Percentiles rank a stretch among this genome's conserved stretches.
These are phyloP conservation scores for Drosophila pseudotalamancana DNA, from an alignment of 2,888 invertebrate species.

Conservation along the genomic window DNA sequence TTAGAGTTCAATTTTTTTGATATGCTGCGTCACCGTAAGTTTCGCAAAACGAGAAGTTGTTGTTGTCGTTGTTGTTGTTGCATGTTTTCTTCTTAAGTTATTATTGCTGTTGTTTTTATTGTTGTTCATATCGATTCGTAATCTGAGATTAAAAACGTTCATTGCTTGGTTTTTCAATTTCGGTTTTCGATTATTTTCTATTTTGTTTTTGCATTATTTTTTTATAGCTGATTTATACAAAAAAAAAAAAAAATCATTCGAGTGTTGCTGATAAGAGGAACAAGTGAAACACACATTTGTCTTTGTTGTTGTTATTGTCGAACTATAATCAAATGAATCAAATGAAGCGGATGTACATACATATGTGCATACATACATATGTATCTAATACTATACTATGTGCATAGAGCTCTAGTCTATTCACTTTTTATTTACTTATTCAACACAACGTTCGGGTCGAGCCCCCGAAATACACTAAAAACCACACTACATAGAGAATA, in stretches of 20 bases:
- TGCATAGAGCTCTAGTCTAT: constrained; percentile 4
- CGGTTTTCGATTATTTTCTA: constrained; percentile 16
- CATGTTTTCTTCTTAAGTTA: constrained; percentile 16
- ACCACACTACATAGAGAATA: constrained; percentile 14
- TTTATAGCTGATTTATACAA: constrained; percentile 28
- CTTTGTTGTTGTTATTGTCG: constrained; percentile 4
- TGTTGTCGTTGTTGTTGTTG: constrained; percentile 21
- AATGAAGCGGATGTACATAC: constrained; percentile 8
- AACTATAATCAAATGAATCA: not conserved
- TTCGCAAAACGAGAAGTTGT: constrained; percentile 37
- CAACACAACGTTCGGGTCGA: constrained; percentile 35
- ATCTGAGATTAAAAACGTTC: constrained; percentile 63
- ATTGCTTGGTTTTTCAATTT: constrained; percentile 39
- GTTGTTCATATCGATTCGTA: constrained; percentile 39
- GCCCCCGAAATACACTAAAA: constrained; percentile 43
- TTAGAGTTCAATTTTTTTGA: constrained; percentile 62
- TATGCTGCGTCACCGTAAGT: constrained; percentile 66
- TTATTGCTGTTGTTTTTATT: constrained; percentile 36
- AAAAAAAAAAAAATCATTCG: constrained; percentile 7
- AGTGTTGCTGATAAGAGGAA: constrained; percentile 26
- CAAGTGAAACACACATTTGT: constrained; percentile 14
- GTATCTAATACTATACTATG: constrained; percentile 21
- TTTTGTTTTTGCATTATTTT: constrained; percentile 13
- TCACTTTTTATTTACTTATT: constrained; percentile 34
- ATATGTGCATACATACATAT: too few relatives aligned